A percentile compares a stretch with the other conserved stretches of the same genome.
phyloP scores from a whole-genome alignment of 1,140 invertebrate species.

The Mamestra configurata region DNA sequence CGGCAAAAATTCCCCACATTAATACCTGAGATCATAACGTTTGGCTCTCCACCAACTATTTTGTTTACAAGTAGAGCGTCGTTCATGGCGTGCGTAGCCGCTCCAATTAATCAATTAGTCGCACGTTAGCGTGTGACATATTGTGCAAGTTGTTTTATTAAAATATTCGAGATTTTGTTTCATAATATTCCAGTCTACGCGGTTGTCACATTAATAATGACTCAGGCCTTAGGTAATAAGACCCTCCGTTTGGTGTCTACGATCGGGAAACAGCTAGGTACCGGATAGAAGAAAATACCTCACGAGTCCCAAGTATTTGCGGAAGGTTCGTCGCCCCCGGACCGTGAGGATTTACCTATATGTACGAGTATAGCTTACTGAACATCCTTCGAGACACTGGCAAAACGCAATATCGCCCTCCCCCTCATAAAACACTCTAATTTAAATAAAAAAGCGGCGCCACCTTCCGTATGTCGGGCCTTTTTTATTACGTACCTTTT shows the following conservation, averaged over 20 bases:
- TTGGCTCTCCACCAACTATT: constrained; percentile 74
- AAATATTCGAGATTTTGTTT: not conserved
- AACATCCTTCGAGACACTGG: constrained; percentile 80
- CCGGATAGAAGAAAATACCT: constrained; percentile 64
- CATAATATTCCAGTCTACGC: constrained; percentile 4
- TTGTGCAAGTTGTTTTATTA: not conserved
- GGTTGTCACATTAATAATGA: constrained; percentile 52
- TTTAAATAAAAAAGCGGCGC: constrained; percentile 88
- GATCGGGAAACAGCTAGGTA: constrained; percentile 57
- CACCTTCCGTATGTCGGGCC: constrained; percentile 87
- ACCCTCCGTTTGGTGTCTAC: constrained; percentile 56
- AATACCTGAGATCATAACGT: constrained; percentile 66
- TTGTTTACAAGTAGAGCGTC: constrained; percentile 48
- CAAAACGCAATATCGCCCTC: constrained; percentile 86
- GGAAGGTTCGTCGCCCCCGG: constrained; percentile 70
- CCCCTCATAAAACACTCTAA: constrained; percentile 88
- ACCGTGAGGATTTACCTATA: constrained; percentile 70
- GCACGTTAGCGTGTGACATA: constrained; percentile 23
- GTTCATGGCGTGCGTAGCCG: not conserved
- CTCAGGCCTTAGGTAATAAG: constrained; percentile 47
- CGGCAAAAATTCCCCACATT: constrained; percentile 63
- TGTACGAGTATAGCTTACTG: constrained; percentile 72
- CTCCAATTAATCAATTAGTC: constrained; percentile 35
- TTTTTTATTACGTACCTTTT: constrained; percentile 88
- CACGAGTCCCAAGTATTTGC: constrained; percentile 64